Conservation (phyloP, 2,888 invertebrate genomes). For the Dryobotodes eremita region DNA sequence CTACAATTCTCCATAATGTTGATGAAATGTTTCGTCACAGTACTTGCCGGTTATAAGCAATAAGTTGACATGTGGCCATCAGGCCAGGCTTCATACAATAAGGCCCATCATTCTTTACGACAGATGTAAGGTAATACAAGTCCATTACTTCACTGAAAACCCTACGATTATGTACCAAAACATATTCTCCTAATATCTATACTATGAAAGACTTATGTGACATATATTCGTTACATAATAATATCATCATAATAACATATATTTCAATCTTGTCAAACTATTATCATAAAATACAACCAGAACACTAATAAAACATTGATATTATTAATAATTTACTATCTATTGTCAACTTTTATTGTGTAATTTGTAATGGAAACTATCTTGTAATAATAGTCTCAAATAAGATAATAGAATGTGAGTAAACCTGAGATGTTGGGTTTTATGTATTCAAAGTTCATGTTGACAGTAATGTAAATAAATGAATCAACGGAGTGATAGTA, state of each 20-base stretch:
- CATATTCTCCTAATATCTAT: too few relatives aligned
- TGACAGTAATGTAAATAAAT: background rate
- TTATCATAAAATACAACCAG: conserved; percentile 25
- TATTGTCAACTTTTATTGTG: conserved; percentile 33
- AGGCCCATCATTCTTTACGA: too few relatives aligned
- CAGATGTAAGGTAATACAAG: too few relatives aligned
- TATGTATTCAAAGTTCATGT: conserved; percentile 27
- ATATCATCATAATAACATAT: background rate
- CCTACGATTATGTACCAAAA: too few relatives aligned
- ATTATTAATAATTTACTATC: conserved; percentile 29
- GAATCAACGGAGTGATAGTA: background rate
- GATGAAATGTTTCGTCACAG: too few relatives aligned
- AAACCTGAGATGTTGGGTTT: background rate
- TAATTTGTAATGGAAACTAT: conserved; percentile 47
- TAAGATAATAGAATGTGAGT: conserved; percentile 23
- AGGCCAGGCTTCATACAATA: too few relatives aligned
- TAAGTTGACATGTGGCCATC: too few relatives aligned
- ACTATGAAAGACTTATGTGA: too few relatives aligned
- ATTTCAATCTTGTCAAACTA: conserved; percentile 6
- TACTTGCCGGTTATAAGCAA: too few relatives aligned
- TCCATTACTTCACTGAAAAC: too few relatives aligned
- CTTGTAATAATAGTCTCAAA: conserved; percentile 15
- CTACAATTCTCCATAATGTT: too few relatives aligned
- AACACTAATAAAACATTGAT: conserved; percentile 17
- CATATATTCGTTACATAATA: background rate